A percentile compares a stretch with the other conserved stretches of the same genome.
Conservation (phyloP, 1,140 invertebrate genomes). For the Centruroides sculpturatus region DNA sequence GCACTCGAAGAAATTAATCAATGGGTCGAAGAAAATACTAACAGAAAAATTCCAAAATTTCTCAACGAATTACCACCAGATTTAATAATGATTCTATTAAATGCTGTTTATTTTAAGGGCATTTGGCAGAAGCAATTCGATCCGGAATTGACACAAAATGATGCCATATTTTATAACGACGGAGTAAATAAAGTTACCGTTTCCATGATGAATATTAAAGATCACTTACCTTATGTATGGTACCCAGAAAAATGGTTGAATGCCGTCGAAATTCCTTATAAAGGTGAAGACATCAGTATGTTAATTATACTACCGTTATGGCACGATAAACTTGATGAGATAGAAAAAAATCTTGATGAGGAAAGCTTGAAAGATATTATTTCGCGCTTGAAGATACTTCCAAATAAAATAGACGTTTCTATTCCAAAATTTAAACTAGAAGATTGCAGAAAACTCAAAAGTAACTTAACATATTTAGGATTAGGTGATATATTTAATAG, state of each 20-base stretch:
- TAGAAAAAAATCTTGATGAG: constrained; percentile 21
- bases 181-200: not conserved
- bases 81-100: constrained; percentile 46
- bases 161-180: not conserved
- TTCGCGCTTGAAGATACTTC: not conserved
- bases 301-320: constrained; percentile 24
- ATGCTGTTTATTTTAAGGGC: constrained; percentile 77
- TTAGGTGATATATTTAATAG: constrained; percentile 49
- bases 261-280: not conserved
- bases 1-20: constrained; percentile 44
- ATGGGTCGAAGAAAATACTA: constrained; percentile 52
- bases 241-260: not conserved
- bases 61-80: constrained; percentile 5
- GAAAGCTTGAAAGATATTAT: constrained; percentile 15
- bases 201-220: not conserved
- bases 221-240: not conserved
- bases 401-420: constrained; percentile 40
- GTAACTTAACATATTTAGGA: constrained; percentile 46
- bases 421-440: constrained; percentile 66
- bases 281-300: constrained; percentile 27
- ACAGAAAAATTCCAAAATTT: constrained; percentile 47
- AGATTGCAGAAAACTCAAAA: constrained; percentile 43
- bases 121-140: constrained; percentile 57
- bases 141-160: not conserved
- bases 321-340: constrained; percentile 4